Conservation (phyloP, 2,113 vertebrate genomes). For the Eptesicus fuscus region DNA sequence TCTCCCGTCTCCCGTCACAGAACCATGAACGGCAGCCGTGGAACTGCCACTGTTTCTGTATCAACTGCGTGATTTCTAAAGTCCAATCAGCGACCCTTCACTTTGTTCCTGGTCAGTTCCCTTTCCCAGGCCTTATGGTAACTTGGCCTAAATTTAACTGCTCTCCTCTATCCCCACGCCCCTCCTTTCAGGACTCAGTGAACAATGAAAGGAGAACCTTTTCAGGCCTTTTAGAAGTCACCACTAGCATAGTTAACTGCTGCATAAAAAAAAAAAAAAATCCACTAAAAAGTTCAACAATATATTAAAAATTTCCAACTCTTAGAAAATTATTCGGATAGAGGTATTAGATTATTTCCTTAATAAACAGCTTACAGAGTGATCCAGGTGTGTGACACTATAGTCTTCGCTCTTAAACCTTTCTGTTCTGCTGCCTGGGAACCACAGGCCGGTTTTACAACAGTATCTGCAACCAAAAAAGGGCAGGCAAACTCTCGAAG, state of each 20-base stretch:
- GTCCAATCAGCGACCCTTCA: background rate
- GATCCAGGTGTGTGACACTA: background rate
- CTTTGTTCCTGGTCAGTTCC: background rate
- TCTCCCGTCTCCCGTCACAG: background rate
- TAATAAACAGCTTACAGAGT: background rate
- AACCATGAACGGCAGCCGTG: background rate
- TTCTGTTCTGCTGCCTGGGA: background rate
- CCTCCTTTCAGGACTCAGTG: background rate
- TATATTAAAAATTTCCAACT: background rate
- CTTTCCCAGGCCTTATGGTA: background rate
- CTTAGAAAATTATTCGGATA: background rate
- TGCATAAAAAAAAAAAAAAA: background rate
- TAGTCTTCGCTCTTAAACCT: background rate
- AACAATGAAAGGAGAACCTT: background rate
- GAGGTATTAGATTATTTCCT: background rate
- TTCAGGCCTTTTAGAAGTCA: background rate
- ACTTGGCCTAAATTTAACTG: background rate
- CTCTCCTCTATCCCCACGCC: background rate
- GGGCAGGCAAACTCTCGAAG: background rate
- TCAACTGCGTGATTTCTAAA: background rate
- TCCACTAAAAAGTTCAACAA: background rate
- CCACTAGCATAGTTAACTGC: background rate
- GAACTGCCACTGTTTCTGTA: background rate
- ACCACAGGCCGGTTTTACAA: background rate
- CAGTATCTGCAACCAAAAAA: background rate